Conservation (phyloP, 2,888 invertebrate genomes). For the Coenonympha arcania region DNA sequence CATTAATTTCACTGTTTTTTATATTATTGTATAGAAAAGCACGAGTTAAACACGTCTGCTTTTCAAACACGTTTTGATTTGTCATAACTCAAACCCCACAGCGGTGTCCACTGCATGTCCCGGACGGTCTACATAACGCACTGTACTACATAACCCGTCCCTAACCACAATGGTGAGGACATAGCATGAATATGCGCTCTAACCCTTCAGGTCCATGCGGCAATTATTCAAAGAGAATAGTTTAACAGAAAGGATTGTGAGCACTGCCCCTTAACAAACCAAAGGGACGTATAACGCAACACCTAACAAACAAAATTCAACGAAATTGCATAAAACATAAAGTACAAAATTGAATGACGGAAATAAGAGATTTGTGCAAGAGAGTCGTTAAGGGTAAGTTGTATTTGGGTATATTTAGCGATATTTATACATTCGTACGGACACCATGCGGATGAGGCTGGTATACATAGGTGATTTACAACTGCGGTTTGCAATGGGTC, state of each 20-base stretch:
- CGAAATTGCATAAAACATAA: constrained; percentile 10
- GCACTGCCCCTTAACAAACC: constrained; percentile 36
- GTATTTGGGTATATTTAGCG: constrained; percentile 69
- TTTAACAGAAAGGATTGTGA: constrained; percentile 74
- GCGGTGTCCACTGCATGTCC: constrained; percentile 23
- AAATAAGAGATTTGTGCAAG: constrained; percentile 13
- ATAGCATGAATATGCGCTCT: constrained; percentile 67
- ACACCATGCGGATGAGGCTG: constrained; percentile 60
- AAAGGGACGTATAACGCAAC: constrained; percentile 30
- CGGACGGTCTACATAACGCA: constrained; percentile 21
- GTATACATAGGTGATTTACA: constrained; percentile 72
- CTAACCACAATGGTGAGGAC: constrained; percentile 64
- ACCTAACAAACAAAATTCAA: constrained; percentile 20
- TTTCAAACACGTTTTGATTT: constrained; percentile 6
- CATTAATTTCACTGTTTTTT: too few species aligned
- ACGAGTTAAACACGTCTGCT: not conserved
- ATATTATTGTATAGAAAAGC: not conserved
- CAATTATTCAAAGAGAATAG: constrained; percentile 76
- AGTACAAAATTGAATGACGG: constrained; percentile 26
- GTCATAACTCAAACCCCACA: constrained; percentile 3
- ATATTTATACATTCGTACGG: constrained; percentile 70
- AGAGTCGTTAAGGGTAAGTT: constrained; percentile 26
- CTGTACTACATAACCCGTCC: constrained; percentile 32
- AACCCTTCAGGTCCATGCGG: constrained; percentile 73
- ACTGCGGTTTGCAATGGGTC: constrained; percentile 43